Evolutionary conservation across 1,140 invertebrate species (phyloP), one percentile per base, ranked within the genome.

Genomic region (Brachionus calyciflorus): DNA sequence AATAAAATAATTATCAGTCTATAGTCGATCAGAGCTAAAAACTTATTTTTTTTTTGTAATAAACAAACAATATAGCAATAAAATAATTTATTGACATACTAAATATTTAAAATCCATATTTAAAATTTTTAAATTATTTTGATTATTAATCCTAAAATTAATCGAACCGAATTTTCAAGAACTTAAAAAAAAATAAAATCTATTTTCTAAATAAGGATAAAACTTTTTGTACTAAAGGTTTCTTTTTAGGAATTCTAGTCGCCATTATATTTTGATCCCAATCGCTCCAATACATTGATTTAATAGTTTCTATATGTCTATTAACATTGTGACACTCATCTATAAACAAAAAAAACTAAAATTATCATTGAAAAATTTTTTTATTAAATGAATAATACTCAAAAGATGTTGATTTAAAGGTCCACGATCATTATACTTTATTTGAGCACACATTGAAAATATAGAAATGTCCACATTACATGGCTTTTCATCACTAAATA

Each of bases 381-480:
- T 19, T 17, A 37, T 70, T 26, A 46, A 6, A 19, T n/a, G 12
- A 5, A 51, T 51, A 5, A 19, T 70, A 40, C 65, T 19, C 33
- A 70, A 26, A 28, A 70, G 19, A 46, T 70, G 65, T 48, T 70
- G 41, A 70, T 70, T 70, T 26, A 70, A 19, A 2, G 65, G 65
- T 4, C 49, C 49, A 51, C 24, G 17, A 51, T 57, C 19, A 48
- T 3, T 44, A 55, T 51, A 73, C 9, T 51, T 55, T 2, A 73
- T n/a, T 21, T 73, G 69, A 40, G 46, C 33, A 40, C 46, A 51
- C 6, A 73, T 19, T 1, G 46, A 44, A 51, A 73, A 73, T 12
- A 73, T 41, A 5, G 69, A 44, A 73, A 73, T 51, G 33, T 73
- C 69, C 4, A 40, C 69, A 51, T 73, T 33, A 55, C 69, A 73